Conservation (phyloP, 2,888 invertebrate species). For the Latheticus oryzae region DNA sequence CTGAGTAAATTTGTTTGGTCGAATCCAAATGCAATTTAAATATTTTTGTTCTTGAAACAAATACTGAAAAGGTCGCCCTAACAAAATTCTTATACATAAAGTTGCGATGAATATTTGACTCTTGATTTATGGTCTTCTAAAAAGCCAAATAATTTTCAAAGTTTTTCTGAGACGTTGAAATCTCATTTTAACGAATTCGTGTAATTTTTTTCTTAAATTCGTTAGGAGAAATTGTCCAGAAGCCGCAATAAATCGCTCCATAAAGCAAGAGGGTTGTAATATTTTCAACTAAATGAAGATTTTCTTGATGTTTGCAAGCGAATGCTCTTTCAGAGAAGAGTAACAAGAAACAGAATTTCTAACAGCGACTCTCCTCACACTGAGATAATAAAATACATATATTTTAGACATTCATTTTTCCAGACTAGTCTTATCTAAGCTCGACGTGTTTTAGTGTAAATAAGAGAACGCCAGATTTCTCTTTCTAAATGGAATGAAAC, state of each 20-base stretch:
- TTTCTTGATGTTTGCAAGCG: slow-evolving; percentile 33
- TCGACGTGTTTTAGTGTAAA: slow-evolving; percentile 26
- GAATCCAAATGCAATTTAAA: too few species aligned
- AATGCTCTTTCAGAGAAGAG: slow-evolving; percentile 19
- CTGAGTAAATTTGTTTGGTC: too few species aligned
- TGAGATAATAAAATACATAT: slow-evolving; percentile 38
- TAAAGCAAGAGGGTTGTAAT: slow-evolving; percentile 22
- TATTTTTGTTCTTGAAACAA: too few species aligned
- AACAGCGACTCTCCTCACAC: slow-evolving; percentile 27
- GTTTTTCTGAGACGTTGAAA: too few species aligned
- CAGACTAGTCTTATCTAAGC: slow-evolving; percentile 1
- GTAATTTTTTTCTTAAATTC: too few species aligned
- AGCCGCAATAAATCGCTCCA: slow-evolving; percentile 34
- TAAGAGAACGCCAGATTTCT: slow-evolving; percentile 29
- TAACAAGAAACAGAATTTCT: slow-evolving; percentile 31
- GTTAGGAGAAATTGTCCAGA: neutral
- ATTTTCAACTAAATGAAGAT: slow-evolving; percentile 35
- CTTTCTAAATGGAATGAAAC: slow-evolving; percentile 6
- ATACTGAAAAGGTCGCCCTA: too few species aligned
- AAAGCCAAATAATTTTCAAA: too few species aligned
- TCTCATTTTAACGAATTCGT: too few species aligned
- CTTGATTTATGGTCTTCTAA: too few species aligned
- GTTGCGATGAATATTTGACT: too few species aligned
- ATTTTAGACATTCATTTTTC: slow-evolving; percentile 27
- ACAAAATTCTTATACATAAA: too few species aligned